A percentile compares a stretch with the other conserved stretches of the same genome.
Conservation (phyloP, 1,140 invertebrate species). For the Macrocentrus cingulum region DNA sequence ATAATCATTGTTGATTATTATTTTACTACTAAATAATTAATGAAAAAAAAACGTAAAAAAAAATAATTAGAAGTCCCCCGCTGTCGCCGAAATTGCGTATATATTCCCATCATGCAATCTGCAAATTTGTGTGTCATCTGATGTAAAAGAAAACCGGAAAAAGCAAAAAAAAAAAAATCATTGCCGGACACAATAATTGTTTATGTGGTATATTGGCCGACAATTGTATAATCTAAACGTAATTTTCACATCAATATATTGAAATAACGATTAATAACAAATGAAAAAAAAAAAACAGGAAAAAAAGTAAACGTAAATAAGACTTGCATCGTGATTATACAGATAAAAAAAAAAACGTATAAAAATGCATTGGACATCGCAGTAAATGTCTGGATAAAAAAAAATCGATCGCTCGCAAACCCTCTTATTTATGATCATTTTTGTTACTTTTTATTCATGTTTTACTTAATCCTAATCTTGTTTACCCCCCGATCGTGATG, state of each 20-base stretch:
- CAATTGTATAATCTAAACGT: no score
- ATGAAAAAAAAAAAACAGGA: conserved; percentile 20
- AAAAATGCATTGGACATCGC: conserved; percentile 28
- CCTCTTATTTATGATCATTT: conserved; percentile 53
- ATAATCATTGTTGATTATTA: conserved; percentile 19
- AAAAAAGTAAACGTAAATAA: conserved; percentile 30
- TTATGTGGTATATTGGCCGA: conserved; percentile 15
- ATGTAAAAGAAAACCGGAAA: conserved; percentile 16
- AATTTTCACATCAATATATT: conserved; percentile 9
- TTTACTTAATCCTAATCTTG: conserved; percentile 52
- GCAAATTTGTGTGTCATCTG: conserved; percentile 4
- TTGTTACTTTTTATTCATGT: conserved; percentile 56
- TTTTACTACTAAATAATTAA: conserved; percentile 22
- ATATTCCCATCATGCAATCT: conserved; percentile 11
- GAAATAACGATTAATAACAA: conserved; percentile 27
- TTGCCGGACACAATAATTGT: conserved; percentile 6
- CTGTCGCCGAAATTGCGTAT: conserved; percentile 17
- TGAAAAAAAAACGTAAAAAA: conserved; percentile 17
- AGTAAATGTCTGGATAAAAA: conserved; percentile 32
- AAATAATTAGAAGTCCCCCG: background rate
- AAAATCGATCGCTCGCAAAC: conserved; percentile 49
- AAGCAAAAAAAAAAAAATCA: conserved; percentile 8
- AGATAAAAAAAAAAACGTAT: conserved; percentile 14
- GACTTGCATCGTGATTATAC: conserved; percentile 30
- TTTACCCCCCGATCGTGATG: conserved; percentile 38